Evolutionary conservation across 1,140 invertebrate genomes (phyloP).

Genomic region (Arion vulgaris): DNA sequence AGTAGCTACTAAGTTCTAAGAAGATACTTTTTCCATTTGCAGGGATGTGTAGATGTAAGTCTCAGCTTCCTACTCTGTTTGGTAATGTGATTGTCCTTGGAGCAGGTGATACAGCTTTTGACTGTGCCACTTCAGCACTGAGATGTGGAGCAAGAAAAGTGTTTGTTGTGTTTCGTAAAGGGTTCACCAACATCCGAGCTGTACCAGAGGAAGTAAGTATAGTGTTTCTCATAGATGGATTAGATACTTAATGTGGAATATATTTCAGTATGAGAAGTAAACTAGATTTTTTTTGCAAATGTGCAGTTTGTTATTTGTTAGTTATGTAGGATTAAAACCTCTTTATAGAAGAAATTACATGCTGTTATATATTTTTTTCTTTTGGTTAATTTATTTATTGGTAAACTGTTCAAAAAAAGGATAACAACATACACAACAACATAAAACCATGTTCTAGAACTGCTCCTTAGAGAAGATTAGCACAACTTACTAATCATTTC

Average conservation of each 20-base stretch:
- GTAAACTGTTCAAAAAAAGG: too few relatives aligned
- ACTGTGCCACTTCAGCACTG: constrained; percentile 97
- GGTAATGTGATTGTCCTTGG: constrained; percentile 95
- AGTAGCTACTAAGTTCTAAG: too few relatives aligned
- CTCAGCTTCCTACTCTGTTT: constrained; percentile 81
- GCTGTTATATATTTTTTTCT: too few relatives aligned
- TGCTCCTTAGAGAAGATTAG: too few relatives aligned
- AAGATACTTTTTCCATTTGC: constrained; percentile 17
- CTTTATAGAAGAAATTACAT: too few relatives aligned
- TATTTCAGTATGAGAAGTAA: not conserved
- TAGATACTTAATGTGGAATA: not conserved
- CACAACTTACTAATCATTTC: too few relatives aligned
- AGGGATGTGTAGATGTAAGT: constrained; percentile 88
- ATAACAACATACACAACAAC: too few relatives aligned
- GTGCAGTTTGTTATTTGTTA: too few relatives aligned
- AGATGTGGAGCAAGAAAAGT: constrained; percentile 94
- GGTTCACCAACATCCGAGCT: constrained; percentile 93
- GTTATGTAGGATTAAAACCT: too few relatives aligned
- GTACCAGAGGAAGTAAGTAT: constrained; percentile 95
- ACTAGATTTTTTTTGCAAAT: too few relatives aligned
- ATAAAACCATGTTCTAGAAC: too few relatives aligned
- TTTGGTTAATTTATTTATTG: too few relatives aligned
- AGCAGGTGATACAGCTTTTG: constrained; percentile 98
- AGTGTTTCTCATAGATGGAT: not conserved
- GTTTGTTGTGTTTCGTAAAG: constrained; percentile 92